A percentile compares a stretch with the other conserved stretches of the same genome.
Conservation (phyloP, 2,797 vertebrate species). For the Nothura maculosa region DNA sequence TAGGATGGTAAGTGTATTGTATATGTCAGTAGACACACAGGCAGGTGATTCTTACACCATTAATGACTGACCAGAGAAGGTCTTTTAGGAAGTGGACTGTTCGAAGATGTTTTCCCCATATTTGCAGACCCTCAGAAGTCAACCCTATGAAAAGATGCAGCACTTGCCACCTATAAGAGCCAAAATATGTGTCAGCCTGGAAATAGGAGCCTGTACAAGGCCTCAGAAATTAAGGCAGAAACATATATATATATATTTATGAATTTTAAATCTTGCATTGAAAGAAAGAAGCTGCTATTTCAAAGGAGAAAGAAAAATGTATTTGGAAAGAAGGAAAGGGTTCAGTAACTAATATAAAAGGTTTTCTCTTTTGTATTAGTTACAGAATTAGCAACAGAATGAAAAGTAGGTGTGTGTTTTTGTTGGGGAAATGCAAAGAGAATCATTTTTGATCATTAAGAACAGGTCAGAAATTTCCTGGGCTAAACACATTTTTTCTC, state of each 20-base stretch:
- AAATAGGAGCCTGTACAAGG: background rate
- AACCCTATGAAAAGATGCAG: background rate
- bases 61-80: background rate
- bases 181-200: background rate
- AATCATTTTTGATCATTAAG: constrained; percentile 8
- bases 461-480: constrained; percentile 21
- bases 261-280: background rate
- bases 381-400: background rate
- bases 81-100: background rate
- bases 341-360: no score
- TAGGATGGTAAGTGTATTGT: background rate
- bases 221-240: background rate
- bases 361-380: background rate
- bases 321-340: constrained; percentile 9
- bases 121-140: background rate
- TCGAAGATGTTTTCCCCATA: background rate
- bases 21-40: background rate
- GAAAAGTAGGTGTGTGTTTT: background rate
- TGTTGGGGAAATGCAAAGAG: background rate
- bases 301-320: background rate
- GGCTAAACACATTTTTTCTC: background rate
- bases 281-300: background rate
- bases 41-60: background rate
- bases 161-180: background rate
- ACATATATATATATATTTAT: no score